Evolutionary conservation across 2,113 vertebrate genomes (phyloP).

Genomic region (Strix aluco): DNA sequence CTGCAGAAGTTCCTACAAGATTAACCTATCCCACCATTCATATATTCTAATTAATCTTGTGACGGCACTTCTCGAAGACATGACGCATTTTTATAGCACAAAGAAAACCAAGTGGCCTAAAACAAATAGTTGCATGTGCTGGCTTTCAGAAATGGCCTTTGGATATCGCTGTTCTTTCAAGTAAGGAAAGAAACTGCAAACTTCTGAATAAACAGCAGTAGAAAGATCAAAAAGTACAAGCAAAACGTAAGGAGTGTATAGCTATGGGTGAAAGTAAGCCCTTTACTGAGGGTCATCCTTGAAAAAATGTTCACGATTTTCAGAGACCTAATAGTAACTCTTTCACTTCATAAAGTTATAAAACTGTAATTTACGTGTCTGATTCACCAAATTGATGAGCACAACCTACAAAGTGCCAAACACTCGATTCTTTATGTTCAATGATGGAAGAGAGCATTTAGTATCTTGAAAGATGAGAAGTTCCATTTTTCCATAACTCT

Average conservation of each 20-base stretch:
- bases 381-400: background rate
- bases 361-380: background rate
- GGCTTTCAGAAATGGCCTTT: background rate
- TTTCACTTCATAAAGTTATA: background rate
- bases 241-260: background rate
- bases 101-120: background rate
- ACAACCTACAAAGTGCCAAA: fast-evolving
- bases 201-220: background rate
- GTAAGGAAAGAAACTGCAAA: background rate
- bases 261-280: background rate
- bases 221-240: background rate
- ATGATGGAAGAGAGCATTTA: background rate
- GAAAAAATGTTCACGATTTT: background rate
- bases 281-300: background rate
- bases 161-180: background rate
- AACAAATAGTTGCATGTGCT: background rate
- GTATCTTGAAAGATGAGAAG: background rate
- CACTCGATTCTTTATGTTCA: background rate
- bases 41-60: background rate
- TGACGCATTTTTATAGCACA: background rate
- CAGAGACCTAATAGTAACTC: background rate
- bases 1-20: background rate
- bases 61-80: background rate
- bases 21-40: background rate
- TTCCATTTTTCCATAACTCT: background rate